Base-by-base conservation (phyloP, 2,113 vertebrate species). In the Ceuthmochares aereus region DNA sequence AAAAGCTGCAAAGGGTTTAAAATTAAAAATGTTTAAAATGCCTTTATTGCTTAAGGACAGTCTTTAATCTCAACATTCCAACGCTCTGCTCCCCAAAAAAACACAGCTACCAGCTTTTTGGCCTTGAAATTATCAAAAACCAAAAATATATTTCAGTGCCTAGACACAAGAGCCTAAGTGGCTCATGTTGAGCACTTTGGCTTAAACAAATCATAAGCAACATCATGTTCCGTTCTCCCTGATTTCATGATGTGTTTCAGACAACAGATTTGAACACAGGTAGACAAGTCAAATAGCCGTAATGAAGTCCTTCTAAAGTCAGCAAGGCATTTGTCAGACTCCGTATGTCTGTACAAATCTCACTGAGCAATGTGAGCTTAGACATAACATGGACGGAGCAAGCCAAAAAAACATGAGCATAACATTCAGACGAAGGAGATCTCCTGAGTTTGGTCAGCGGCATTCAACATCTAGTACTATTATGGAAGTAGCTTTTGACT, bases 371-470 rank as follows among this genome's bases (percentile, higher is more conserved):
- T 2, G 3, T 1, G 10, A 85, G 15, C 25, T 67, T 7, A 59
- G 29, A 42, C 9, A 32, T 0, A 2, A 34, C 0, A 0, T 1
- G 30, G 47, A 42, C 14, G 12, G 29, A 74, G 47, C 21, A 21
- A 34, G 27, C 1, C 21, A 75, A 79, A 77, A 89, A 89, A 62
- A 1, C 17, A 32, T 0, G 21, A 81, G 19, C 47, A 19, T 3
- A 26, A 40, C 34, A 70, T 2, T 34, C 37, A 78, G 43, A 30
- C 29, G 73, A 56, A 40, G 9, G 9, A 86, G 34, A 54, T 21
- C 40, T 47, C 29, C 8, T 0, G 4, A 55, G 21, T 22, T 47
- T 40, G 15, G 21, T 36, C 23, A 23, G 36, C 18, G 19, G 30
- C 68, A 64, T 18, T 29, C 25, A 45, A 29, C 1, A 0, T 9